These are phyloP conservation scores for Melanaphis sacchari DNA, from an alignment of 1,140 invertebrate species.

Conservation along the genomic window DNA sequence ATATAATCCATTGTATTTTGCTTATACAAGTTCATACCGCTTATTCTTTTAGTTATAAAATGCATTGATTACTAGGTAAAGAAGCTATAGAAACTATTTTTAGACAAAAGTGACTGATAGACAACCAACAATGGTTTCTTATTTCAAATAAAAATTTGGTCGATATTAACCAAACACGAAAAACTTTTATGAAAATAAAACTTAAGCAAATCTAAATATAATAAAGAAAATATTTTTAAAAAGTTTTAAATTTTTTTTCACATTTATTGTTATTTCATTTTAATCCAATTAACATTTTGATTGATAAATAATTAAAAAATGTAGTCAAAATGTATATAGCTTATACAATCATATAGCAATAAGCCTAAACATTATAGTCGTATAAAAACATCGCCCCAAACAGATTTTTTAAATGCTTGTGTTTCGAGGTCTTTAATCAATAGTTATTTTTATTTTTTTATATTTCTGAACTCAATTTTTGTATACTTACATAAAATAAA, in stretches of 20 bases:
- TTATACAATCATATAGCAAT: background rate
- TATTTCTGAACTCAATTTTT: background rate
- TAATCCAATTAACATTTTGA: background rate
- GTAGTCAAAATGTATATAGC: background rate
- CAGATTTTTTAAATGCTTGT: background rate
- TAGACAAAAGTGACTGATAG: constrained; percentile 11
- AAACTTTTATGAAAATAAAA: background rate
- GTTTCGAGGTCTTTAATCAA: background rate
- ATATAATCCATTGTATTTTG: constrained; percentile 3
- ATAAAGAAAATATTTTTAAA: background rate
- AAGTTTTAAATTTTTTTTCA: background rate
- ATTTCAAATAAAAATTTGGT: background rate
- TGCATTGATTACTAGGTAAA: background rate
- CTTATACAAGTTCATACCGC: background rate
- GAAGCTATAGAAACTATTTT: constrained; percentile 41
- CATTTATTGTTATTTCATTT: background rate
- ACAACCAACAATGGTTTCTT: background rate
- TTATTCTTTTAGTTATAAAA: constrained; percentile 26
- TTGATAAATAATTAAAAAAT: background rate
- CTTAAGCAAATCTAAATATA: background rate
- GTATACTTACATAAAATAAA: too few species aligned
- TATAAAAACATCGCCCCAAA: background rate
- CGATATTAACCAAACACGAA: background rate
- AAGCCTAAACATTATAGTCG: background rate
- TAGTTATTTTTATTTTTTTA: too few species aligned